Conservation (phyloP, 2,113 vertebrate genomes). For the Hemiprocne comata region DNA sequence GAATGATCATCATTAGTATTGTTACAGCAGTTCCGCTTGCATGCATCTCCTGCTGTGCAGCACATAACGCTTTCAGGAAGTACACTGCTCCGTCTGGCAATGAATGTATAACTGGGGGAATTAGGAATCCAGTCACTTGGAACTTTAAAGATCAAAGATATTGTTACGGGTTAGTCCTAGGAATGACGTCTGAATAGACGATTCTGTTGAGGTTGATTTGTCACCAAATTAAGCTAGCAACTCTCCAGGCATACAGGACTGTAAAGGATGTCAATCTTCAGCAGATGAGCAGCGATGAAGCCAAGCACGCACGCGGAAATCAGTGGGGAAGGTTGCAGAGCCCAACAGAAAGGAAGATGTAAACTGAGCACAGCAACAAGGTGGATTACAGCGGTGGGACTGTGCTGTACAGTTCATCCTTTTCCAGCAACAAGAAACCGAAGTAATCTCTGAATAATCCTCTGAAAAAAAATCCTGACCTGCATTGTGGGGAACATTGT, state of each 20-base stretch:
- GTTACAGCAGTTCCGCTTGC: slow-evolving; percentile 48
- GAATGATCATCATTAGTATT: slow-evolving; percentile 53
- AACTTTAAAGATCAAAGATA: slow-evolving; percentile 59
- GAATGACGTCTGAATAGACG: slow-evolving; percentile 50
- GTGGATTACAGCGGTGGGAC: not conserved
- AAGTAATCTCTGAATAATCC: not conserved
- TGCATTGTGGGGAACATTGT: not conserved
- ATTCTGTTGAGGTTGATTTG: slow-evolving; percentile 36
- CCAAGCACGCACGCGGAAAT: not conserved
- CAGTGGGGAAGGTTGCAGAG: not conserved
- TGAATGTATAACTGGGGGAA: slow-evolving; percentile 23
- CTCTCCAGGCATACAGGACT: not conserved
- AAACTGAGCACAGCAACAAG: not conserved
- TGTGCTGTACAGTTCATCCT: not conserved
- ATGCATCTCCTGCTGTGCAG: slow-evolving; percentile 43
- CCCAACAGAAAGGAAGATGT: not conserved
- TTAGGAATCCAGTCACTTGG: slow-evolving; percentile 50
- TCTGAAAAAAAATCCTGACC: not conserved
- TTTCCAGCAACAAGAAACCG: not conserved
- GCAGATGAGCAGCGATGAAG: slow-evolving; percentile 25
- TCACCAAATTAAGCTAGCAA: slow-evolving; percentile 52
- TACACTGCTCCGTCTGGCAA: slow-evolving; percentile 14
- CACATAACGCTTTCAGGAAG: slow-evolving; percentile 57
- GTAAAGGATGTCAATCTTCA: slow-evolving; percentile 22
- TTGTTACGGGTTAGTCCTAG: slow-evolving; percentile 40